Base-by-base conservation (phyloP, 2,888 invertebrate genomes). In the Ophioninae sp. region DNA sequence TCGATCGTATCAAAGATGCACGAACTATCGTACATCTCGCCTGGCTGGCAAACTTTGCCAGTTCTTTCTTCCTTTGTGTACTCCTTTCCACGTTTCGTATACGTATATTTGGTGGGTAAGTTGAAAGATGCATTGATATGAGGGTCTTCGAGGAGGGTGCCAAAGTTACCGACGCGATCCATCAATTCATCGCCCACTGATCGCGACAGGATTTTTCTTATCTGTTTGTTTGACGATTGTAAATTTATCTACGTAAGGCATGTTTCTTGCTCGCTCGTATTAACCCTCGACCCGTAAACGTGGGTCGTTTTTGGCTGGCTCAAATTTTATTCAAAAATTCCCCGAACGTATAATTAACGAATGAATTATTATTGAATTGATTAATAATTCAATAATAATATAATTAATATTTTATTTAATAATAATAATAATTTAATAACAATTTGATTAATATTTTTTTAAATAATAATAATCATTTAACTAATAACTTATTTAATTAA, bases 101-200 rank as follows among this genome's bases (percentile, higher is more conserved):
- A 17, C n/a, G 23, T 30, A 65, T 21, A 65, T n/a, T 8, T 10
- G 23, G 8, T 21, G n/a, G 8, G n/a, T 30, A 73, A 44, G 61
- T 73, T 30, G 59, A 56, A 39, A 75, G 57, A 75, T 65, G 56
- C 75, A 75, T 75, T 65, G 39, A 75, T 75, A 65, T 65, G 56
- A 65, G 69, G 61, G 77, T 76, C 61, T 61, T 69, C 30, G 69
- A 50, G 61, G 7, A 62, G 77, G 61, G 62, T 57, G 44, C 69
- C 69, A 77, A 77, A 77, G 77, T 77, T 77, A 30, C 59, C 20
- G 61, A 61, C 20, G 56, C 50, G 68, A 77, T 77, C 77, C 69
- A 77, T 77, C 77, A 77, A 62, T 50, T 65, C 69, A 69, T 69
- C 77, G 61, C 30, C 44, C 30, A 20, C 69, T 68, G 77, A 77